phyloP scores from a whole-genome alignment of 2,888 invertebrate species.

The Eupithecia pulchellata region DNA sequence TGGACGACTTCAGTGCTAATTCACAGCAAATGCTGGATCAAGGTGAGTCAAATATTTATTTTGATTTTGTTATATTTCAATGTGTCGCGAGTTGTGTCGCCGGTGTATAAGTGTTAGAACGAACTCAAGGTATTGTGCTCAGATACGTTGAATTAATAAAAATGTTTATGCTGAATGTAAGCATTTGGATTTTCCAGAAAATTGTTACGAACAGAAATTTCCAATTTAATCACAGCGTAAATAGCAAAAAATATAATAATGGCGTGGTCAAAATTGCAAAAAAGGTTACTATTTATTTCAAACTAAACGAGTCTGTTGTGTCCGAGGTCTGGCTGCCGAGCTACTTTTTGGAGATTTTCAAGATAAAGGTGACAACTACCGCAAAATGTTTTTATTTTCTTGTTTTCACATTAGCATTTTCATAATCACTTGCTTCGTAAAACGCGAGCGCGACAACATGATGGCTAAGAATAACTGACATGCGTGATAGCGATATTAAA shows the following conservation, averaged over 20 bases:
- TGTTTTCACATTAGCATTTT: background rate
- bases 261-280: background rate
- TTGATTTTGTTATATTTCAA: constrained; percentile 9
- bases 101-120: background rate
- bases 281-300: background rate
- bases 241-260: background rate
- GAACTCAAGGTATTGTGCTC: background rate
- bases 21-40: constrained; percentile 84
- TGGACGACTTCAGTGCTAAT: constrained; percentile 95
- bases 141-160: background rate
- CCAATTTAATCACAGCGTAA: too few relatives aligned
- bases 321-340: constrained; percentile 34
- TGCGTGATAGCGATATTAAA: constrained; percentile 6
- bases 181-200: background rate
- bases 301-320: constrained; percentile 19
- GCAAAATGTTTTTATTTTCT: background rate
- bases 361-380: constrained; percentile 31
- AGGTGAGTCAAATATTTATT: constrained; percentile 61
- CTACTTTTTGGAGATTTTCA: constrained; percentile 34
- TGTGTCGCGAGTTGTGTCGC: background rate
- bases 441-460: constrained; percentile 8
- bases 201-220: background rate
- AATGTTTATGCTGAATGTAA: background rate
- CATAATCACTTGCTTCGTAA: constrained; percentile 2
- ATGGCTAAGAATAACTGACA: constrained; percentile 22